Percentiles rank a stretch among this genome's conserved stretches.
phyloP scores from a whole-genome alignment of 2,888 invertebrate genomes.

The Patella pellucida region DNA sequence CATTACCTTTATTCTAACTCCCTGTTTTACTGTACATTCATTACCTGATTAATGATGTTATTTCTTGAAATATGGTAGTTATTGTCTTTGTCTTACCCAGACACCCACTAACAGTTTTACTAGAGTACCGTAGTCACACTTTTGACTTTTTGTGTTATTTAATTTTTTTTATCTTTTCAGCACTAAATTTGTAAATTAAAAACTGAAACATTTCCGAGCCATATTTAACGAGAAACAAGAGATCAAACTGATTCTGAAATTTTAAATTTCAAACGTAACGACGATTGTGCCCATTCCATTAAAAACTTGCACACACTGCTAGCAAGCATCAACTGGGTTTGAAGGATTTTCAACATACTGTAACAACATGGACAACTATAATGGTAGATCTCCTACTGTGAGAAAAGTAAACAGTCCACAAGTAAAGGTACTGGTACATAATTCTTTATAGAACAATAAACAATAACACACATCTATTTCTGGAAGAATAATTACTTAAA shows the following conservation, averaged over 20 bases:
- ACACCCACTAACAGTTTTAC: too few species aligned
- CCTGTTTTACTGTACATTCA: too few species aligned
- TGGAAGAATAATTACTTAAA: too few species aligned
- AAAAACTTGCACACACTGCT: constrained; percentile 11
- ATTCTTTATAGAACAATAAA: too few species aligned
- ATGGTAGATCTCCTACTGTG: constrained; percentile 47
- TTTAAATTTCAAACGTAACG: background rate
- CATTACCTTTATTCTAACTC: too few species aligned
- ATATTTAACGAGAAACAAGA: background rate
- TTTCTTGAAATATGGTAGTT: too few species aligned
- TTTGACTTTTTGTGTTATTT: too few species aligned
- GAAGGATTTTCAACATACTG: background rate
- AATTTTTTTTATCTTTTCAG: constrained; percentile 8
- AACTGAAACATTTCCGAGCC: background rate
- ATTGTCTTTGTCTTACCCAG: too few species aligned
- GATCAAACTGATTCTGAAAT: background rate
- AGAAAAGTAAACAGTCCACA: constrained; percentile 71
- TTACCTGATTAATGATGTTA: too few species aligned
- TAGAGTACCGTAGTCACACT: too few species aligned
- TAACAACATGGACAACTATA: constrained; percentile 6
- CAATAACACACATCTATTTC: too few species aligned
- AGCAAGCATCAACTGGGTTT: constrained; percentile 10
- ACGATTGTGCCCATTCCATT: constrained; percentile 12
- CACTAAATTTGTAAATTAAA: background rate
- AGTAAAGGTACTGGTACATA: constrained; percentile 67